phyloP scores from a whole-genome alignment of 2,797 vertebrate species.

The Erpetoichthys calabaricus region DNA sequence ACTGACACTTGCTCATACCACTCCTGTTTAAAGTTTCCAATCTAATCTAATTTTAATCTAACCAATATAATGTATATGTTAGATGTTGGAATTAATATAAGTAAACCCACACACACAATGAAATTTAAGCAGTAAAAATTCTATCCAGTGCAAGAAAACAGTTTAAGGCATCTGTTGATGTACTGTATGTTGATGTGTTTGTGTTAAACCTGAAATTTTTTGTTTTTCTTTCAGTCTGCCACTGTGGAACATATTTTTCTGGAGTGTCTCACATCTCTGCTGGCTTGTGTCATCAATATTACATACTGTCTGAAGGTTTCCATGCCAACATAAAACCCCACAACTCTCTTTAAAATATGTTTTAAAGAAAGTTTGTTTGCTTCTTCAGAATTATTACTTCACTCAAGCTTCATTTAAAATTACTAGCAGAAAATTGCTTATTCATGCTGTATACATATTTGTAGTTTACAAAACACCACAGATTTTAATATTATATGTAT shows the following conservation, averaged over 20 bases:
- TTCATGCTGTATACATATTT: no score
- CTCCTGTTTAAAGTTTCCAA: no score
- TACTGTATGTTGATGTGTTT: constrained; percentile 3
- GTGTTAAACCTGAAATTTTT: constrained; percentile 29
- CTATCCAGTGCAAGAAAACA: neutral
- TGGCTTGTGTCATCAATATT: constrained; percentile 41
- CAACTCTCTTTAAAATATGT: constrained; percentile 20
- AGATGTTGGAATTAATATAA: no score
- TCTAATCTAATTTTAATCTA: no score
- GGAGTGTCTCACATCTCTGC: constrained; percentile 40
- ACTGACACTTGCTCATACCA: no score
- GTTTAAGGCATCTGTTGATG: neutral
- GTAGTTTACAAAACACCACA: no score
- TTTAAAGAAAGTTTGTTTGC: constrained; percentile 12
- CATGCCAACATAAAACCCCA: constrained; percentile 26
- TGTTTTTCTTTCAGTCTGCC: constrained; percentile 44
- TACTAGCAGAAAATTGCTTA: no score
- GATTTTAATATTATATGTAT: no score
- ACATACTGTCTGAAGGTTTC: constrained; percentile 46
- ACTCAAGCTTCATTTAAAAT: no score
- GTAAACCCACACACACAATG: no score
- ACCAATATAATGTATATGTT: no score
- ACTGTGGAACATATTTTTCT: constrained; percentile 37
- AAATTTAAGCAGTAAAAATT: neutral
- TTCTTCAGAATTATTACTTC: no score